phyloP scores from a whole-genome alignment of 2,113 vertebrate genomes.

The Larimichthys crocea region DNA sequence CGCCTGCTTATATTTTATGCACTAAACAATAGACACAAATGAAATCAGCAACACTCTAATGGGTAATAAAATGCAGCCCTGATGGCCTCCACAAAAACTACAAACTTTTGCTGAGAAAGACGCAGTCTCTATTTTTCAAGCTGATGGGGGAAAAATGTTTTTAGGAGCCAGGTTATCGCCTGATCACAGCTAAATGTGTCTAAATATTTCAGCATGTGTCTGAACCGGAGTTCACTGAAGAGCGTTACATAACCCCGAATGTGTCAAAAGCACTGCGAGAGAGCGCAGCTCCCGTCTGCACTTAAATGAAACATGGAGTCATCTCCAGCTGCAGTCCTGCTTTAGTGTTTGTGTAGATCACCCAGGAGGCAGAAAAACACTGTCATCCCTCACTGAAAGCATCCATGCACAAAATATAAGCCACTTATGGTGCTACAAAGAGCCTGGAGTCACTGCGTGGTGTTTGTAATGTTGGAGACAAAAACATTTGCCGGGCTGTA shows the following conservation, averaged over 20 bases:
- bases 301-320: neutral
- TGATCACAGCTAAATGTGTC: conserved; percentile 8
- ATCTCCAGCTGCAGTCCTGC: conserved; percentile 2
- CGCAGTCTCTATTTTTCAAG: neutral
- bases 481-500: neutral
- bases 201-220: conserved; percentile 8
- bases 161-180: neutral
- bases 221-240: conserved; percentile 1
- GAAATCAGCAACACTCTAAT: neutral
- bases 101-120: neutral
- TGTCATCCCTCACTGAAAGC: conserved; percentile 4
- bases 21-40: too few relatives aligned
- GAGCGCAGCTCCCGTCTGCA: neutral
- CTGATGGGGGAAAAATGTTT: neutral
- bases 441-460: neutral
- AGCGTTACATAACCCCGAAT: neutral
- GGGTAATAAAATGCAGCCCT: neutral
- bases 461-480: neutral
- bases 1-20: neutral
- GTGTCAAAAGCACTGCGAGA: neutral
- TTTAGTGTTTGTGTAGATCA: neutral
- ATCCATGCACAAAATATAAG: conserved; percentile 8
- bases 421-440: neutral
- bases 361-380: conserved; percentile 4
- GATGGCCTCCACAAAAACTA: neutral